Percentiles rank a stretch among this genome's conserved stretches.
phyloP scores from a whole-genome alignment of 30 jellyfish, hydroid and myxozoan species.

The Aurelia aurita region DNA sequence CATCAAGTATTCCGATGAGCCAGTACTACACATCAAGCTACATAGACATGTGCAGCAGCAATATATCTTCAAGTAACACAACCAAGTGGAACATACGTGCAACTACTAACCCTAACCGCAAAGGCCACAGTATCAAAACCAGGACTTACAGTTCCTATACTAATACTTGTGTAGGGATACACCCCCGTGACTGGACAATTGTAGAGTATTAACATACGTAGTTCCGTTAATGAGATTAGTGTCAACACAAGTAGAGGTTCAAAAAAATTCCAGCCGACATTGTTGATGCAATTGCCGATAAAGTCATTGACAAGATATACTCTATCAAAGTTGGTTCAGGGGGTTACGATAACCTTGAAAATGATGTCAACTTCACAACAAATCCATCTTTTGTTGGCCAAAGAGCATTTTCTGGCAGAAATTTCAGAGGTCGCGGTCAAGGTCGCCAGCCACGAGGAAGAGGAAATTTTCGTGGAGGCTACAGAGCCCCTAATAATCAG shows the following conservation, averaged over 20 bases:
- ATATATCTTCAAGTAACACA: too few relatives aligned
- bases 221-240: constrained; percentile 17
- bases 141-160: too few relatives aligned
- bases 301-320: constrained; percentile 43
- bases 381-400: neutral
- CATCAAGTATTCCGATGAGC: too few relatives aligned
- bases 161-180: too few relatives aligned
- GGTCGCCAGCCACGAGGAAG: constrained; percentile 18
- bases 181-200: too few relatives aligned
- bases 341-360: constrained; percentile 43
- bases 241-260: neutral
- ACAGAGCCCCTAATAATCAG: constrained; percentile 45
- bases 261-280: constrained; percentile 20
- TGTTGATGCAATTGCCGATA: constrained; percentile 45
- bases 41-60: too few relatives aligned
- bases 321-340: constrained; percentile 21
- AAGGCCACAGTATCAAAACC: too few relatives aligned
- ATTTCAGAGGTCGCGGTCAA: neutral
- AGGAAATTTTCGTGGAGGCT: constrained; percentile 26
- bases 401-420: constrained; percentile 10
- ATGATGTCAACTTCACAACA: constrained; percentile 41
- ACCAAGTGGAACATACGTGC: too few relatives aligned
- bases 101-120: too few relatives aligned
- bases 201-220: neutral
- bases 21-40: too few relatives aligned